Evolutionary conservation across 2,113 vertebrate species (phyloP), one percentile per base, ranked within the genome.

Genomic region (Dipodomys spectabilis): DNA sequence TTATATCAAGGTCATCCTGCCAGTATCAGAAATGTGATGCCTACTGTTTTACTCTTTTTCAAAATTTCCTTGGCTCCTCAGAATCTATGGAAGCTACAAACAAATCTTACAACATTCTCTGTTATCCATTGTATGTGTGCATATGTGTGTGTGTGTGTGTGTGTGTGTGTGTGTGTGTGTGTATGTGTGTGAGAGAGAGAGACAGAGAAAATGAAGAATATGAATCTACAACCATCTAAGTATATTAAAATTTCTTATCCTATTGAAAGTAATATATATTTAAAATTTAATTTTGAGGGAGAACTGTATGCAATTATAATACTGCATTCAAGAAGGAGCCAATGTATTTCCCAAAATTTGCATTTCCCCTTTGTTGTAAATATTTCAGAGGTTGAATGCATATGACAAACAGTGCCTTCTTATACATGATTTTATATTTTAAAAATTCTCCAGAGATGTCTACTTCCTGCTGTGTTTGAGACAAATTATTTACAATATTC

Each of bases 401-500:
- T 78, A 71, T 57, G 69, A 91, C 93, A 95, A 90, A 3, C 60
- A 64, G 60, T 72, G 44, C 49, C 90, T 89, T 89, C 77, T 88
- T 67, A 20, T 80, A 28, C 25, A 75, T 83, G 60, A 57, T 92
- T 49, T 81, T 82, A 74, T 30, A 71, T 60, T 90, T 83, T 75
- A 87, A 81, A 82, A 71, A 74, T 93, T 82, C 78, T 82, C 88
- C 53, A 80, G 79, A 28, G 62, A 79, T 87, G 22, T 60, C 28
- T 35, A 74, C 78, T 62, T 95, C 88, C 90, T 53, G 82, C 82
- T 86, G 71, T 62, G 82, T 94, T 83, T 91, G 89, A 95, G 73
- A 39, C 78, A 92, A 87, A 95, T 74, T 57, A 78, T 92, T 92
- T 95, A 77, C 90, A 80, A 13, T 92, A 90, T 85, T 93, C 71